phyloP scores from a whole-genome alignment of 2,797 vertebrate genomes.

The Kryptopterus vitreolus region DNA sequence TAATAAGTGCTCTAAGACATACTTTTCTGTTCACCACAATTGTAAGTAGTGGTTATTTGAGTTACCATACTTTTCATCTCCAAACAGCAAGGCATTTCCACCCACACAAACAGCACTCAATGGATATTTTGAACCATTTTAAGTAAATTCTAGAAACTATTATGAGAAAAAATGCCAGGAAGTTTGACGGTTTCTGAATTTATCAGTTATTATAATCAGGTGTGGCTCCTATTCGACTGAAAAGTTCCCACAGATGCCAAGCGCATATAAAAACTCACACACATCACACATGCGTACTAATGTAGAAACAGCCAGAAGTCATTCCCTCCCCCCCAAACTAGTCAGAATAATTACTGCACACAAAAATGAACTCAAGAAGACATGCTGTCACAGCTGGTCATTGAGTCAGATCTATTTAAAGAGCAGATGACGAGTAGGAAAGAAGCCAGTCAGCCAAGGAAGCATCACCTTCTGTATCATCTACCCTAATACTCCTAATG shows the following conservation, averaged over 20 bases:
- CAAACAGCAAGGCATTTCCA: background rate
- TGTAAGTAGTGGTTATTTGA: conserved; percentile 1
- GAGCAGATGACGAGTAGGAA: background rate
- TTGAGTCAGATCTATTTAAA: background rate
- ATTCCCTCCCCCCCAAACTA: background rate
- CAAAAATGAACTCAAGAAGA: background rate
- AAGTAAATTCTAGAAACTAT: background rate
- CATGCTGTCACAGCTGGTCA: background rate
- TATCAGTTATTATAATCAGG: too few species aligned
- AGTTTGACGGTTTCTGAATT: background rate
- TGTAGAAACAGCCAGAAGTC: background rate
- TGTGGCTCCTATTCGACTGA: too few species aligned
- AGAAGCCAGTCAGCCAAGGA: background rate
- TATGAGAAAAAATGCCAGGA: background rate
- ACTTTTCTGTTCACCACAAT: background rate
- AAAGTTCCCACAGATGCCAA: too few species aligned
- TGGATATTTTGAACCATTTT: background rate
- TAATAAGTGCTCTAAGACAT: background rate
- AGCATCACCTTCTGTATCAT: background rate
- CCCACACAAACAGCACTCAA: background rate
- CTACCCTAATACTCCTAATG: background rate
- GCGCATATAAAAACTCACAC: too few species aligned
- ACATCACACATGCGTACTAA: too few species aligned
- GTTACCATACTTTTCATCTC: background rate
- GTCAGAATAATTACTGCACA: background rate